phyloP scores from a whole-genome alignment of 2,797 vertebrate species.

The Aldrovandia affinis region DNA sequence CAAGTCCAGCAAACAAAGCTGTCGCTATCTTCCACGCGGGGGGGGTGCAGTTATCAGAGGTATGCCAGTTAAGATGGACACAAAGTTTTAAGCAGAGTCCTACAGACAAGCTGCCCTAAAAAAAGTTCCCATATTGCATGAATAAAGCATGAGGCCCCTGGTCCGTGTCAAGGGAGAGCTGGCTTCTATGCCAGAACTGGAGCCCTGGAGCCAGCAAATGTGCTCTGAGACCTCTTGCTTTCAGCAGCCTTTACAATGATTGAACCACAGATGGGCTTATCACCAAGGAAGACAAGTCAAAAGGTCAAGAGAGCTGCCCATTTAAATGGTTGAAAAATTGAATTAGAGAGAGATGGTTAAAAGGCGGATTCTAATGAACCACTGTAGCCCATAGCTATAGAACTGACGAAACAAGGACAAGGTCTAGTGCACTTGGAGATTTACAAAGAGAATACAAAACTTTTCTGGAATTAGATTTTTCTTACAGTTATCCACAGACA shows the following conservation, averaged over 20 bases:
- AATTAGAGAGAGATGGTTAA: slow-evolving; percentile 28
- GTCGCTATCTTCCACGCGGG: slow-evolving; percentile 10
- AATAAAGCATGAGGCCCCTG: slow-evolving; percentile 30
- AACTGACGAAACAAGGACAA: slow-evolving; percentile 9
- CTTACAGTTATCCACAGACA: background rate
- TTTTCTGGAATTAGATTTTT: too few relatives aligned
- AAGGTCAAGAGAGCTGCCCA: slow-evolving; percentile 26
- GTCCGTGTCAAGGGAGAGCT: slow-evolving; percentile 19
- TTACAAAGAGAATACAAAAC: background rate
- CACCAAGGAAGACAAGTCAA: slow-evolving; percentile 23
- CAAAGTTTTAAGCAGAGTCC: slow-evolving; percentile 14
- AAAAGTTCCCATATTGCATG: slow-evolving; percentile 23
- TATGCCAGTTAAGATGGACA: slow-evolving; percentile 24
- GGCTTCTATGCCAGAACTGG: background rate
- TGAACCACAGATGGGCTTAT: slow-evolving; percentile 27
- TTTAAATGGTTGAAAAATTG: slow-evolving; percentile 30
- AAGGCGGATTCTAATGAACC: slow-evolving; percentile 1
- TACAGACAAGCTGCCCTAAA: slow-evolving; percentile 18
- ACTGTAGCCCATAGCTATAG: slow-evolving; percentile 4
- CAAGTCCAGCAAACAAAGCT: slow-evolving; percentile 12
- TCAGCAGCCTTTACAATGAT: slow-evolving; percentile 26
- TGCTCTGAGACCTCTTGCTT: slow-evolving; percentile 6
- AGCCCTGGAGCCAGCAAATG: slow-evolving; percentile 15
- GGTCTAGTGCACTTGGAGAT: background rate
- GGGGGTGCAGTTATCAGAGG: slow-evolving; percentile 21